Base-by-base conservation (phyloP, 2,888 invertebrate species). In the Harpagoxenus sublaevis region DNA sequence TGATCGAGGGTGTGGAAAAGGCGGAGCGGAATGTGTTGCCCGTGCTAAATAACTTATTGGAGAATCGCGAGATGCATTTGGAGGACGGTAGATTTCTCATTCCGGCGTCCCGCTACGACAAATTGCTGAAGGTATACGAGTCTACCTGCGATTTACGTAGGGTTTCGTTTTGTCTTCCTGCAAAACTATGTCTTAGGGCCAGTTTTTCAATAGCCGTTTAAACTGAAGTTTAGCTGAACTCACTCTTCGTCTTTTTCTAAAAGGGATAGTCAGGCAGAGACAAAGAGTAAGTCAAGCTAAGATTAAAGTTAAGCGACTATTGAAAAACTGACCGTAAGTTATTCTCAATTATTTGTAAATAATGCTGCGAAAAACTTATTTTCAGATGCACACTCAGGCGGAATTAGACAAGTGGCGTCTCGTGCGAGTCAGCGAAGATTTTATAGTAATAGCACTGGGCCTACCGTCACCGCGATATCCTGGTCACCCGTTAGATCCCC, bases 31-130 rank as follows among this genome's bases (percentile, higher is more conserved):
- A 99, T 96, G 99, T 99, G 62, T 95, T 99, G 85, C 99, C 99
- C 53, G 98, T 99, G 70, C 96, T 99, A 60, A 99, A 99, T 95
- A 99, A 99, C 95, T 96, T 99, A 79, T 95, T 99, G 77, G 99
- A 99, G 95, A 99, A 99, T 95, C 96, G 99, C 83, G 99, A 99
- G 95, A 99, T 99, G 99, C 99, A 99, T 95, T 96, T 99, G 86
- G 99, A 99, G 95, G 99, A 99, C 96, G 99, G 99, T 0, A 96
- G 99, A 91, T 98, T 99, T 94, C 96, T 99, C 57, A 97, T 99
- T 94, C 97, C 99, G 0, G 97, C 99, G 10, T 95, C 97, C 4
- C 97, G 99, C 95, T 99, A 98, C 94, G 99, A 99, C 94, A 98
- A 98, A 94, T 95, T 99, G 23, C 95, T 98, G 18, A 95, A 98